A percentile compares a stretch with the other conserved stretches of the same genome.
phyloP scores from a whole-genome alignment of 2,888 invertebrate genomes.

The Rosalia funebris region DNA sequence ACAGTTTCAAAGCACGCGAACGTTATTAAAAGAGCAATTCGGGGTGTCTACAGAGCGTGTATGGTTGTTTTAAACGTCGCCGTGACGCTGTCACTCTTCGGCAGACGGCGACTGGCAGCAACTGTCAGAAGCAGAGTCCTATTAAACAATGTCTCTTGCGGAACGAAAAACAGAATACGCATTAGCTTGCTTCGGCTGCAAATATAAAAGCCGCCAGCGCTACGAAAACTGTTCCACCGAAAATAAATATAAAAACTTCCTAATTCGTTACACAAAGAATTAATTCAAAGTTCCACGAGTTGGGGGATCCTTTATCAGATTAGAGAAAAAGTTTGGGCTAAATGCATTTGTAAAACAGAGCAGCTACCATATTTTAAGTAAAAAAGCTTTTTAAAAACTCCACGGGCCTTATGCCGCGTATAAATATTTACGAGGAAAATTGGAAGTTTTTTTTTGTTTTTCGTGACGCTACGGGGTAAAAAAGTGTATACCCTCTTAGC shows the following conservation, averaged over 20 bases:
- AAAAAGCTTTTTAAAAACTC: conserved; percentile 14
- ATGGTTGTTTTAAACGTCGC: conserved; percentile 36
- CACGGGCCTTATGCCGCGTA: neutral
- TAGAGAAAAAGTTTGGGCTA: conserved; percentile 40
- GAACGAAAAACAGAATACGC: conserved; percentile 37
- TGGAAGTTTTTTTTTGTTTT: too few relatives aligned
- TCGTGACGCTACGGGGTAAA: too few relatives aligned
- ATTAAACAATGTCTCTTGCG: conserved; percentile 48
- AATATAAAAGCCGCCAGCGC: conserved; percentile 22
- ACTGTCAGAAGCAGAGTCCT: conserved; percentile 49
- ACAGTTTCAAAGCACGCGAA: neutral
- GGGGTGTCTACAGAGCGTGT: conserved; percentile 4
- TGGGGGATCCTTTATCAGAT: conserved; percentile 44
- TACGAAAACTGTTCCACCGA: conserved; percentile 34
- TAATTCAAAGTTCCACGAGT: conserved; percentile 39
- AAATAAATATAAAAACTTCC: conserved; percentile 45
- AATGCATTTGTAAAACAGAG: conserved; percentile 45
- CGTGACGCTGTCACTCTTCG: conserved; percentile 46
- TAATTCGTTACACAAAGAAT: conserved; percentile 45
- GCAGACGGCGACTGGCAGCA: conserved; percentile 35
- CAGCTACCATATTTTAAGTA: conserved; percentile 39
- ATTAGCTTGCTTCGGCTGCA: conserved; percentile 18
- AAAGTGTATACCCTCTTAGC: too few relatives aligned
- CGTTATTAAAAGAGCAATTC: conserved; percentile 2
- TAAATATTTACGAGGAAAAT: too few relatives aligned